Base-by-base conservation (phyloP, 2,797 vertebrate species). In the Podarcis lilfordi region DNA sequence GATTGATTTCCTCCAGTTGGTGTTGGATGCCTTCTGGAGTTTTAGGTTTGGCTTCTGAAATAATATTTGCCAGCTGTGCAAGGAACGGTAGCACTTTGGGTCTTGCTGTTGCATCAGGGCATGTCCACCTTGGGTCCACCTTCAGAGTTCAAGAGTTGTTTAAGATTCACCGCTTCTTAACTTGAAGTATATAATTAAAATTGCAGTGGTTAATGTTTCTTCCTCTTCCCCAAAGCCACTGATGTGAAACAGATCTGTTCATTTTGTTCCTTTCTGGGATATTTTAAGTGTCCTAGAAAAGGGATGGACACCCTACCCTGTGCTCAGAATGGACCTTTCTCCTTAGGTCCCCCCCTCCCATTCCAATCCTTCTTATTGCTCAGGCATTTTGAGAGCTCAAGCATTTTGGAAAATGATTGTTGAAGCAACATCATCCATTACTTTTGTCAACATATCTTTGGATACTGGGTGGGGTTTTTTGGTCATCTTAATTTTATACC, bases 61-160 rank as follows among this genome's bases (percentile, higher is more conserved):
- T 92, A 81, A 89, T 75, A 85, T 91, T 91, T 75, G 3, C n/a
- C 50, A 29, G 81, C 76, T 72, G 6, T 43, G n/a, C 19, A n/a
- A 87, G 78, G 23, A 35, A 35, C 21, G 84, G 45, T 15, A 71
- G 43, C 40, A 59, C 1, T 61, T 84, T 79, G 85, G 8, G 0
- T 3, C 32, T 66, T 85, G 35, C 82, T 86, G 11, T 3, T 50
- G n/a, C 71, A 0, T 75, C 37, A 81, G 35, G 7, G 4, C 61
- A 27, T 4, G 35, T 19, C 27, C 35, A 55, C 59, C 84, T 76
- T 84, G 23, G 25, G 3, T 72, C 83, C 25, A 45, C 68, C 1
- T 35, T 2, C 0, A 19, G 66, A 40, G n/a, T 71, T 80, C 87
- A 91, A 82, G 64, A 4, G 25, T 23, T 37, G 25, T 68, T 64